phyloP scores from a whole-genome alignment of 2,113 vertebrate genomes.

The Chaetorhynchus papuensis region DNA sequence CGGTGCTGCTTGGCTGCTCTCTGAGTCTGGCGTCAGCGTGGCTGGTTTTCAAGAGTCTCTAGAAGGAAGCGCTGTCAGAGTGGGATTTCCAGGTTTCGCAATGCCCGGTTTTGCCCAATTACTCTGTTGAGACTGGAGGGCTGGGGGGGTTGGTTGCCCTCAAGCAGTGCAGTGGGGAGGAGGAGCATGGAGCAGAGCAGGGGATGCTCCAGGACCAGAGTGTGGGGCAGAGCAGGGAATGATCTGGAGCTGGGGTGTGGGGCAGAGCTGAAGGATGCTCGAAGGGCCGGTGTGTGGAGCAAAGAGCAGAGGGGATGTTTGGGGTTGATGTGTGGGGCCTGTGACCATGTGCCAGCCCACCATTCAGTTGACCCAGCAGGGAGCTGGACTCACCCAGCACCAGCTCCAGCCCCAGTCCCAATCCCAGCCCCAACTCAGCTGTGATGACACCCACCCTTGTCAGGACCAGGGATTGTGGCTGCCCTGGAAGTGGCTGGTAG shows the following conservation, averaged over 20 bases:
- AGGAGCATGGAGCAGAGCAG: background rate
- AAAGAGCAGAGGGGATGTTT: background rate
- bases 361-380: rapidly evolving
- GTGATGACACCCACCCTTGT: background rate
- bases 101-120: background rate
- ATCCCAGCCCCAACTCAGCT: background rate
- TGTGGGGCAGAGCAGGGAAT: background rate
- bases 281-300: background rate
- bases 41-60: background rate
- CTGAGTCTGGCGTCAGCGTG: rapidly evolving
- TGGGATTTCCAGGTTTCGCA: conserved; percentile 41
- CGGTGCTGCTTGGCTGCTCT: background rate
- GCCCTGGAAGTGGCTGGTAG: background rate
- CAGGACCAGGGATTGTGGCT: rapidly evolving
- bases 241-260: too few species aligned
- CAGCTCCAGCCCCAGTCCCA: background rate
- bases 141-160: background rate
- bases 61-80: background rate
- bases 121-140: background rate
- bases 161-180: too few species aligned
- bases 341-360: rapidly evolving
- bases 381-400: background rate
- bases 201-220: background rate
- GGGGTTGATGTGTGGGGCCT: background rate
- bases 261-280: background rate